Evolutionary conservation across 2,113 vertebrate genomes (phyloP), one percentile per base, ranked within the genome.

Genomic region (Hucho hucho): DNA sequence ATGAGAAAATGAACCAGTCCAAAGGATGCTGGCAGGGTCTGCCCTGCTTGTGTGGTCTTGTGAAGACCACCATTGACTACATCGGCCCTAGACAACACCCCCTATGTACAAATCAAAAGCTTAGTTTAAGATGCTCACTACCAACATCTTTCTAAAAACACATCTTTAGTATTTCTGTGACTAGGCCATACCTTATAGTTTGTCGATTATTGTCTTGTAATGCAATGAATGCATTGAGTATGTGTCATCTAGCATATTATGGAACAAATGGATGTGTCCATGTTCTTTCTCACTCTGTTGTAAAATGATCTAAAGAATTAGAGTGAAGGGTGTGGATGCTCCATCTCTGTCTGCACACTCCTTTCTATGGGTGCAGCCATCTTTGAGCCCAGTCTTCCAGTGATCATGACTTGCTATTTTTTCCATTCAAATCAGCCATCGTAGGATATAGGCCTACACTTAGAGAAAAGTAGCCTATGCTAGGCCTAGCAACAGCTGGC

Each of bases 401-500:
- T 81, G 79, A 87, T 85, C 82, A 91, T 89, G 90, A 90, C 89
- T 90, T 89, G 88, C 88, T 84, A 79, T 89, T 88, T 87, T 83
- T 26, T 63, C 28, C 28, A 61, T 61, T 61, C 16, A 61, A 61
- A 61, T 22, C 58, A 61, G 18, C 58, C 6, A 22, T 22, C 5
- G 58, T 61, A 49, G 43, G 20, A 22, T 24, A 49, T 53, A 20
- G 53, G 53, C 53, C 2, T 14, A 20, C 13, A 53, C n/a, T 6
- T 61, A 13, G n/a, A 61, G 5, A 61, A 22, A 56, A 67, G 4
- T 56, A 56, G 5, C 16, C 20, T 24, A n/a, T n/a, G 58, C 7
- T 61, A 22, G 58, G n/a, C 18, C 18, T 61, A 61, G n/a, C 58
- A 22, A 61, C 58, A 61, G 58, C 58, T 61, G 18, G 58, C 9